Conservation (phyloP, 2,888 invertebrate genomes). For the Drosophila barbarae region DNA sequence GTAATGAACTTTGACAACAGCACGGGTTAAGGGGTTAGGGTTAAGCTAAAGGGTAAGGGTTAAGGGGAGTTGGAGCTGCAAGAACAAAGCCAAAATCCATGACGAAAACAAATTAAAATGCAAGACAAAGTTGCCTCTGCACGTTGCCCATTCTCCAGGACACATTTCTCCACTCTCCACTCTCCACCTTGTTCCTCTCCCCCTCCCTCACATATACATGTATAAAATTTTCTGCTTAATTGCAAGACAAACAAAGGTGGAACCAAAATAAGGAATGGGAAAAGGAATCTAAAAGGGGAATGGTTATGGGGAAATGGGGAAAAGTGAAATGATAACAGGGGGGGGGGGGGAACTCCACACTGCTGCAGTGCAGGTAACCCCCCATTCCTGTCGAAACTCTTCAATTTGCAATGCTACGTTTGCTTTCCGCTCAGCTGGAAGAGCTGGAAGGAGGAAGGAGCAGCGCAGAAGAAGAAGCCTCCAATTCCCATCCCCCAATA, state of each 20-base stretch:
- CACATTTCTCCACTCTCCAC: not conserved
- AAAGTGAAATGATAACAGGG: conserved; percentile 27
- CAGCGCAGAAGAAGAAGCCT: conserved; percentile 22
- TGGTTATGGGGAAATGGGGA: not conserved
- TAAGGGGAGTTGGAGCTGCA: conserved; percentile 1
- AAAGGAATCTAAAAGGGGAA: not conserved
- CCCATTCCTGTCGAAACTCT: conserved; percentile 26
- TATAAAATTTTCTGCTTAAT: conserved; percentile 35
- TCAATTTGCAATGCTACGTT: conserved; percentile 65
- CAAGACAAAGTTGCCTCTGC: conserved; percentile 42
- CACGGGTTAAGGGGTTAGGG: not conserved
- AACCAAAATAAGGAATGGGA: not conserved
- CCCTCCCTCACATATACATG: not conserved
- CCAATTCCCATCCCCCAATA: conserved; percentile 9
- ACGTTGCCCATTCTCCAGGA: conserved; percentile 17
- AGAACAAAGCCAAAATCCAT: conserved; percentile 42
- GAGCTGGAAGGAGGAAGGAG: not conserved
- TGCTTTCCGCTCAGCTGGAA: conserved; percentile 65
- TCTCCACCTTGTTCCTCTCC: not conserved
- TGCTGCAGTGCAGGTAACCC: conserved; percentile 29
- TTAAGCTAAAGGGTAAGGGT: not conserved
- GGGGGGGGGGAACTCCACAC: not conserved
- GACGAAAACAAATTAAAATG: conserved; percentile 50
- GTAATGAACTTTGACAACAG: conserved; percentile 76
- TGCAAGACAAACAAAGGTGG: conserved; percentile 38